Evolutionary conservation across 1,140 invertebrate genomes (phyloP).

Genomic region (Andrena cerasifolii): DNA sequence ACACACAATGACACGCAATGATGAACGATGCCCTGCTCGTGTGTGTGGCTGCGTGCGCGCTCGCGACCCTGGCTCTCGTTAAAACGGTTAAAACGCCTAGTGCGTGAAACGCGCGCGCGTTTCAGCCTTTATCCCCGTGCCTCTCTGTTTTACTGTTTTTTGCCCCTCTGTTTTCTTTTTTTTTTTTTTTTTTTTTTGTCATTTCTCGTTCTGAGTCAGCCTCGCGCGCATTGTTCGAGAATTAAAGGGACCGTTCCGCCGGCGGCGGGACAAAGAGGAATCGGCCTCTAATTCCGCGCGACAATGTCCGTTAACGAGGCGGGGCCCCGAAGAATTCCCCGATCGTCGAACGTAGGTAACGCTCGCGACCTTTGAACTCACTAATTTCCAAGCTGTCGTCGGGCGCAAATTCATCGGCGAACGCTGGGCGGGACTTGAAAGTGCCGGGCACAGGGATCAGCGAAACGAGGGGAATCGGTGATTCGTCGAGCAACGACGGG

Average conservation of each 20-base stretch:
- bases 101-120: constrained; percentile 23
- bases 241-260: constrained; percentile 55
- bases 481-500: constrained; percentile 1
- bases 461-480: background rate
- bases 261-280: constrained; percentile 63
- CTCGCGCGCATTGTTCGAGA: constrained; percentile 66
- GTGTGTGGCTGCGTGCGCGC: background rate
- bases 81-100: constrained; percentile 52
- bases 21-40: constrained; percentile 48
- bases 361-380: background rate
- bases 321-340: constrained; percentile 12
- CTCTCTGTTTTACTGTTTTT: background rate
- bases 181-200: constrained; percentile 10
- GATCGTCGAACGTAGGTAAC: constrained; percentile 27
- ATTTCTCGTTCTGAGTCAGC: constrained; percentile 21
- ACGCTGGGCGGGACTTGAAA: background rate
- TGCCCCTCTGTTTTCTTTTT: background rate
- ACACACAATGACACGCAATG: constrained; percentile 69
- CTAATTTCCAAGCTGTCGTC: background rate
- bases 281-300: constrained; percentile 68
- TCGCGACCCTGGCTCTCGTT: constrained; percentile 32
- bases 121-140: too few species aligned
- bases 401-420: constrained; percentile 4
- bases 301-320: constrained; percentile 77
- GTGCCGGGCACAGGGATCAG: too few species aligned